Evolutionary conservation across 2,113 vertebrate species (phyloP).

Genomic region (Rhabdomys dilectus): DNA sequence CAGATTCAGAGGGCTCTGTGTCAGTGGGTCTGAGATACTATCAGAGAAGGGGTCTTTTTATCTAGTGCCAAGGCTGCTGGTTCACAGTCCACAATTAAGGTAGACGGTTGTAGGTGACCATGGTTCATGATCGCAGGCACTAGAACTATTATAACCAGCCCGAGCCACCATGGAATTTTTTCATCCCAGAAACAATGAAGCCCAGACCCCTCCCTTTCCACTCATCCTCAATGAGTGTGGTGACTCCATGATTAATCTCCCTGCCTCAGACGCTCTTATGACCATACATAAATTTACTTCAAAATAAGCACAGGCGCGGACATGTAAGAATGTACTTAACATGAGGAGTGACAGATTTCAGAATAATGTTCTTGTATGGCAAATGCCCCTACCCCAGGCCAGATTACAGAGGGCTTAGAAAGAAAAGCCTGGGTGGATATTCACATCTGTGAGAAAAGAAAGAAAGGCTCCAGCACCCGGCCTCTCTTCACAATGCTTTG

Average conservation of each 20-base stretch:
- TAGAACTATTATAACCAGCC: background rate
- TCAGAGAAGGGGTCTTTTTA: background rate
- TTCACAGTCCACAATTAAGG: background rate
- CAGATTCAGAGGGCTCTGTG: background rate
- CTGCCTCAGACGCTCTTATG: slow-evolving; percentile 35
- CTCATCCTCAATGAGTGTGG: slow-evolving; percentile 12
- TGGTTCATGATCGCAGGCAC: background rate
- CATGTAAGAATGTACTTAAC: slow-evolving; percentile 70
- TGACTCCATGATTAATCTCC: background rate
- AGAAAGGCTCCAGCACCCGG: background rate
- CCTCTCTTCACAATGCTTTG: background rate
- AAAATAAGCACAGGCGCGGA: slow-evolving; percentile 63
- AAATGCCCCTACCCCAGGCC: background rate
- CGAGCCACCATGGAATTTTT: background rate
- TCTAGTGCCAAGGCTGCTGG: background rate
- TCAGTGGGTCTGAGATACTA: background rate
- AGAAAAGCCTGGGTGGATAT: background rate
- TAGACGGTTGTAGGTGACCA: background rate
- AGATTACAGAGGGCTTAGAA: slow-evolving; percentile 32
- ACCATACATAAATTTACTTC: slow-evolving; percentile 72
- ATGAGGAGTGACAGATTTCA: slow-evolving; percentile 55
- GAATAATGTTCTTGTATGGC: slow-evolving; percentile 12
- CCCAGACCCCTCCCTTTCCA: background rate
- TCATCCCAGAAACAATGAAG: slow-evolving; percentile 5
- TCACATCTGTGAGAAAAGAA: background rate